Percentiles rank a stretch among this genome's conserved stretches.
phyloP scores from a whole-genome alignment of 2,113 vertebrate genomes.

The Epinephelus moara region DNA sequence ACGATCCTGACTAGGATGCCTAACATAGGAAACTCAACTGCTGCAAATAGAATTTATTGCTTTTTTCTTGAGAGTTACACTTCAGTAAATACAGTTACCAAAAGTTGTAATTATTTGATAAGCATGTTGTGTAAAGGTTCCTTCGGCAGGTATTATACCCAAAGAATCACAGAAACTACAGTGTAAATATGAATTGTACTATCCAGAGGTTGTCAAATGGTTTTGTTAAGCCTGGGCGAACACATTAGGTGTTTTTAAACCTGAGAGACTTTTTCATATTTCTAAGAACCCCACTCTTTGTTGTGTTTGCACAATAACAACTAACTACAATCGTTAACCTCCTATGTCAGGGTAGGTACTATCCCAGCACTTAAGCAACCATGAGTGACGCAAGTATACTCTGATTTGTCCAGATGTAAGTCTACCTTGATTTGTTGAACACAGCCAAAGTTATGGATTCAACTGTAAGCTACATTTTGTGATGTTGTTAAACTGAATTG shows the following conservation, averaged over 20 bases:
- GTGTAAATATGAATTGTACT: not conserved
- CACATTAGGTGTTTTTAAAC: too few relatives aligned
- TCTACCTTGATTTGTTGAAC: too few relatives aligned
- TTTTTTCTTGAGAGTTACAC: not conserved
- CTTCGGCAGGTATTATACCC: not conserved
- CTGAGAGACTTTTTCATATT: too few relatives aligned
- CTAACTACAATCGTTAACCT: too few relatives aligned
- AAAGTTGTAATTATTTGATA: not conserved
- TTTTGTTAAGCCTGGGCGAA: not conserved
- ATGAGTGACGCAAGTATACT: too few relatives aligned
- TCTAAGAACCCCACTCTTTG: too few relatives aligned
- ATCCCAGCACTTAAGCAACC: too few relatives aligned
- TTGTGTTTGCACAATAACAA: too few relatives aligned
- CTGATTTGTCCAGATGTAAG: too few relatives aligned
- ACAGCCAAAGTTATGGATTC: not conserved
- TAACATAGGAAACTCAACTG: slow-evolving; percentile 8
- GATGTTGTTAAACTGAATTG: not conserved
- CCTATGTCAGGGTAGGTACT: too few relatives aligned
- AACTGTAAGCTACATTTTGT: not conserved
- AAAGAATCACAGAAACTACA: slow-evolving; percentile 1
- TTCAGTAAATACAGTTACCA: not conserved
- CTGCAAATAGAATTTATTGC: slow-evolving; percentile 4
- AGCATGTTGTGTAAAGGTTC: not conserved
- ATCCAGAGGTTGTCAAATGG: not conserved
- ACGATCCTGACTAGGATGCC: not conserved